phyloP scores from a whole-genome alignment of 2,113 vertebrate species.

The Emydocephalus ijimae region DNA sequence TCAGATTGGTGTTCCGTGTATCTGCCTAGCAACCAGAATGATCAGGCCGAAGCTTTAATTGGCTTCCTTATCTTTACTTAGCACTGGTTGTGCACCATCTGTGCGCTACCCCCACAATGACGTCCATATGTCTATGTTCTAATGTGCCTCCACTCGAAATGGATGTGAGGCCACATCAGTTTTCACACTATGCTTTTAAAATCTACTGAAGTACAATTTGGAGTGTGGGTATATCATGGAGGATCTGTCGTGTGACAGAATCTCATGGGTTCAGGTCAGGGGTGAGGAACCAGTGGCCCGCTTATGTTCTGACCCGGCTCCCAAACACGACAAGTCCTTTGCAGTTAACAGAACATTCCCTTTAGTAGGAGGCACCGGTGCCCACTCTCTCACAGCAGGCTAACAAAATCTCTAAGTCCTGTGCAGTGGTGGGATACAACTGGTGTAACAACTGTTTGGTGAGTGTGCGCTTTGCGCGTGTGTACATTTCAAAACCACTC shows the following conservation, averaged over 20 bases:
- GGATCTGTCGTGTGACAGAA: background rate
- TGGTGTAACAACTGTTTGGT: too few relatives aligned
- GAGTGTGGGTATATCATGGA: background rate
- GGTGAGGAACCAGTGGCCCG: too few relatives aligned
- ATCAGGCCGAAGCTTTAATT: conserved; percentile 62
- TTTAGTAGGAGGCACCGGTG: too few relatives aligned
- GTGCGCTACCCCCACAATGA: conserved; percentile 64
- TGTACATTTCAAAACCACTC: too few relatives aligned
- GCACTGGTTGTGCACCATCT: conserved; percentile 67
- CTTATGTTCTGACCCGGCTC: too few relatives aligned
- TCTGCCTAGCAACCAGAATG: conserved; percentile 65
- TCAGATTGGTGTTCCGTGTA: conserved; percentile 35
- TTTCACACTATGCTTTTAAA: conserved; percentile 38
- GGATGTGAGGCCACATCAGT: conserved; percentile 56
- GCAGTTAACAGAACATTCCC: too few relatives aligned
- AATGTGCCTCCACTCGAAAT: conserved; percentile 59
- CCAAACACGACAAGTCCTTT: too few relatives aligned
- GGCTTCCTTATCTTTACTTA: conserved; percentile 64
- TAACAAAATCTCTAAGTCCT: too few relatives aligned
- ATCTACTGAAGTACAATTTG: background rate
- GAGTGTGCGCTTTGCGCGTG: too few relatives aligned
- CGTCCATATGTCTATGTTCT: conserved; percentile 55
- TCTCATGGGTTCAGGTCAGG: too few relatives aligned
- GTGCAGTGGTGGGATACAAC: too few relatives aligned
- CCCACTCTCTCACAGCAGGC: too few relatives aligned